A percentile compares a stretch with the other conserved stretches of the same genome.
phyloP scores from a whole-genome alignment of 2,888 invertebrate species.

The Empis stercorea region DNA sequence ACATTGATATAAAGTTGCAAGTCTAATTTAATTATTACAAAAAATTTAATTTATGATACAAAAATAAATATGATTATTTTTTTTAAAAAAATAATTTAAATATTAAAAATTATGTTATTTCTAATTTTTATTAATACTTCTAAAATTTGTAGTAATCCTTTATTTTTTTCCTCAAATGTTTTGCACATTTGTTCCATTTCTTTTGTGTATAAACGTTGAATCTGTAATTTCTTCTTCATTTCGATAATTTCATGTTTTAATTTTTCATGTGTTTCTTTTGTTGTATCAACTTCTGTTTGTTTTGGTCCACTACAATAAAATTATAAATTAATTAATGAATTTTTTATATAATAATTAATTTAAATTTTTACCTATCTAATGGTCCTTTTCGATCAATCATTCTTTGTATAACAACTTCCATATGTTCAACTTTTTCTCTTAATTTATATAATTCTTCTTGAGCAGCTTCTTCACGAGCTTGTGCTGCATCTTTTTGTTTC shows the following conservation, averaged over 20 bases:
- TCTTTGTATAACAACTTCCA: constrained; percentile 26
- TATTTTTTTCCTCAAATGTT: constrained; percentile 30
- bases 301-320: not conserved
- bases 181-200: constrained; percentile 31
- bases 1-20: no score
- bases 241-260: constrained; percentile 31
- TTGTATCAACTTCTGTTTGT: constrained; percentile 21
- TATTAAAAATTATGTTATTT: not conserved
- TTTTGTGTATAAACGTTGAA: constrained; percentile 28
- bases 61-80: no score
- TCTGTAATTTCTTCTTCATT: constrained; percentile 28
- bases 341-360: not conserved
- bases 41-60: not conserved
- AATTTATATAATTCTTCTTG: constrained; percentile 30
- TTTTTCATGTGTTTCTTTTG: constrained; percentile 28
- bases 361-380: constrained; percentile 18
- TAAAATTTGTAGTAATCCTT: constrained; percentile 27
- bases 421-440: constrained; percentile 25
- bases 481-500: constrained; percentile 34
- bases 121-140: constrained; percentile 21
- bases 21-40: not conserved
- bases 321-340: not conserved
- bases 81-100: no score
- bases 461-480: constrained; percentile 30
- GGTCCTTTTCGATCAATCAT: constrained; percentile 25